A percentile compares a stretch with the other conserved stretches of the same genome.
These are phyloP conservation scores for Thereva unica DNA, from an alignment of 2,888 invertebrate species.

Conservation along the genomic window DNA sequence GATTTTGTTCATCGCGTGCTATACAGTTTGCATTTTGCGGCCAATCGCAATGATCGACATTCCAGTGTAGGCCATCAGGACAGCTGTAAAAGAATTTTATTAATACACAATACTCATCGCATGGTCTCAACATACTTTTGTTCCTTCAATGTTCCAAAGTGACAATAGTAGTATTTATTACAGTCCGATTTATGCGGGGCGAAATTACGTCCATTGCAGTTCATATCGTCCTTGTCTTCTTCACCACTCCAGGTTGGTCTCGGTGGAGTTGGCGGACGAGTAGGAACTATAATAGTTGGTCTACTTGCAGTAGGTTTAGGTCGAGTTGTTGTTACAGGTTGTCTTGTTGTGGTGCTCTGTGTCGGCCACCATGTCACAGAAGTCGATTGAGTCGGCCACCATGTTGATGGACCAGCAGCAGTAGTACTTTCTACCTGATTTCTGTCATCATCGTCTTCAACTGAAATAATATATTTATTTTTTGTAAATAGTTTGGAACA, in stretches of 20 bases:
- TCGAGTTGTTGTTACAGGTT: conserved; percentile 36
- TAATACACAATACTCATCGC: not conserved
- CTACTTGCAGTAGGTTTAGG: conserved; percentile 15
- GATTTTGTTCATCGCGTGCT: conserved; percentile 45
- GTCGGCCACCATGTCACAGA: conserved; percentile 27
- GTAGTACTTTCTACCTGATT: not conserved
- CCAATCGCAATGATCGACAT: conserved; percentile 79
- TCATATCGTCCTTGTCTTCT: conserved; percentile 30
- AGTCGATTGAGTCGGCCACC: conserved; percentile 26
- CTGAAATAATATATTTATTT: conserved; percentile 7
- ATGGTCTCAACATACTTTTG: conserved; percentile 57
- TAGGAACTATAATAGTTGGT: conserved; percentile 20
- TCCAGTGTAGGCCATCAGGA: conserved; percentile 77
- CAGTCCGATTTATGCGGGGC: conserved; percentile 70
- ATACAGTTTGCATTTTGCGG: conserved; percentile 72
- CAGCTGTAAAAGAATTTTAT: conserved; percentile 59
- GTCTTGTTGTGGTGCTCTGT: conserved; percentile 17
- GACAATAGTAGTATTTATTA: conserved; percentile 78
- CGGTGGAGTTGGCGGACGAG: too few species aligned
- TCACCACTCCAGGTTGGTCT: conserved; percentile 6
- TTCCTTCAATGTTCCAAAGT: conserved; percentile 71
- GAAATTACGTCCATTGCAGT: conserved; percentile 58
- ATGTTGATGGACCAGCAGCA: not conserved
- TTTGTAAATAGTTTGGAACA: not conserved
- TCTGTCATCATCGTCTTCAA: conserved; percentile 23